phyloP scores from a whole-genome alignment of 37 sponge, comb jelly and placozoan species.

The Chondrilla cf. caribensis region DNA sequence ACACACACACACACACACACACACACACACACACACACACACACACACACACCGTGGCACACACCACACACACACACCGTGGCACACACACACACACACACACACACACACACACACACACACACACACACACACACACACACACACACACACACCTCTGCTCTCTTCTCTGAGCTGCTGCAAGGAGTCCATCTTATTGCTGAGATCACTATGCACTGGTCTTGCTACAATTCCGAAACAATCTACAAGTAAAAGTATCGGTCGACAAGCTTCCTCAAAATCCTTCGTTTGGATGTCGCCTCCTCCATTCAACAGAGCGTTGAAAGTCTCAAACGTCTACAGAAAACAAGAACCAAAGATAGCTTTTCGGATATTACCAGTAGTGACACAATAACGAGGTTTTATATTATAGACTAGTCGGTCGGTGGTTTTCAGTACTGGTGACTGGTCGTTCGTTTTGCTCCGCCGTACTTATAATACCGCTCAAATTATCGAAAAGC shows the following conservation, averaged over 20 bases:
- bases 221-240: constrained; percentile 2
- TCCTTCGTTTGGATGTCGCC: constrained; percentile 4
- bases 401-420: too few relatives aligned
- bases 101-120: constrained; percentile 52
- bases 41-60: constrained; percentile 21
- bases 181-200: neutral
- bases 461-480: too few relatives aligned
- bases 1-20: too few relatives aligned
- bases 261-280: neutral
- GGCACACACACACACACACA: constrained; percentile 49
- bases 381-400: too few relatives aligned
- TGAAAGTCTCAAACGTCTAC: neutral
- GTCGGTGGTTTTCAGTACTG: too few relatives aligned
- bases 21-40: constrained; percentile 9
- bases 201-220: neutral
- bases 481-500: too few relatives aligned
- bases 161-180: neutral
- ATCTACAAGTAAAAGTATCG: neutral
- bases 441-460: too few relatives aligned
- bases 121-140: constrained; percentile 51
- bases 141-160: constrained; percentile 47
- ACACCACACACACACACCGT: constrained; percentile 22
- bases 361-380: too few relatives aligned
- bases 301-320: neutral
- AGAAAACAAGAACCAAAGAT: too few relatives aligned